A percentile compares a stretch with the other conserved stretches of the same genome.
These are phyloP conservation scores for Elanus axillaris DNA, from an alignment of 2,113 vertebrate genomes.

Conservation along the genomic window DNA sequence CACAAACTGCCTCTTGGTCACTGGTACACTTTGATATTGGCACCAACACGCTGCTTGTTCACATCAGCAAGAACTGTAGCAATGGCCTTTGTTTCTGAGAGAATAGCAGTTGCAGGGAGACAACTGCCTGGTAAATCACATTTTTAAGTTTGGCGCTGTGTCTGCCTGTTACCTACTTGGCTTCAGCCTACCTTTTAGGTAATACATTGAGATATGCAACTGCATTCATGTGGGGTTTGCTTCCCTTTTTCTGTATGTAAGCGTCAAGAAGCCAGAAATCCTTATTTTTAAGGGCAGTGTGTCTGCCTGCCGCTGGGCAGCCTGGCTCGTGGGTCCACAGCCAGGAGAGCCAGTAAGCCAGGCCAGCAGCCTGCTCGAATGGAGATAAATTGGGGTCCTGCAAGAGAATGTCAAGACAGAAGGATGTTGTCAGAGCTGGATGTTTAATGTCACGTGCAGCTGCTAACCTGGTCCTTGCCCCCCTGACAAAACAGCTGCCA, in stretches of 20 bases:
- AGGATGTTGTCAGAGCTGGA: background rate
- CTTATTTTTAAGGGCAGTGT: background rate
- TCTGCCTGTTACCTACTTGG: background rate
- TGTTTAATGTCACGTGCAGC: background rate
- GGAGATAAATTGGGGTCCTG: background rate
- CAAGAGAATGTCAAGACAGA: background rate
- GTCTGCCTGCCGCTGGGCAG: background rate
- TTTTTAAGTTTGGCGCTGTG: background rate
- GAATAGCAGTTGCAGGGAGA: background rate
- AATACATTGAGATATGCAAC: fast-evolving
- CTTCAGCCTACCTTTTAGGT: background rate
- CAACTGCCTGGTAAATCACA: background rate
- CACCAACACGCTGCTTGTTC: background rate
- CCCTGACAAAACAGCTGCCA: background rate
- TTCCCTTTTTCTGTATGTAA: background rate
- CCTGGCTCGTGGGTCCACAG: background rate
- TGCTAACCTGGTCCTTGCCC: background rate
- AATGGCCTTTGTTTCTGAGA: background rate
- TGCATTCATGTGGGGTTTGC: background rate
- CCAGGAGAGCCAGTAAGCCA: background rate
- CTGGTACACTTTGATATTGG: background rate
- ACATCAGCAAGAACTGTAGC: background rate
- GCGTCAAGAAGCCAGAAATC: background rate
- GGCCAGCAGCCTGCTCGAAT: background rate
- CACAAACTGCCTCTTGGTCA: background rate